These are phyloP conservation scores for Corythoichthys haematopterus DNA, from an alignment of 2,113 vertebrate genomes.

Conservation along the genomic window DNA sequence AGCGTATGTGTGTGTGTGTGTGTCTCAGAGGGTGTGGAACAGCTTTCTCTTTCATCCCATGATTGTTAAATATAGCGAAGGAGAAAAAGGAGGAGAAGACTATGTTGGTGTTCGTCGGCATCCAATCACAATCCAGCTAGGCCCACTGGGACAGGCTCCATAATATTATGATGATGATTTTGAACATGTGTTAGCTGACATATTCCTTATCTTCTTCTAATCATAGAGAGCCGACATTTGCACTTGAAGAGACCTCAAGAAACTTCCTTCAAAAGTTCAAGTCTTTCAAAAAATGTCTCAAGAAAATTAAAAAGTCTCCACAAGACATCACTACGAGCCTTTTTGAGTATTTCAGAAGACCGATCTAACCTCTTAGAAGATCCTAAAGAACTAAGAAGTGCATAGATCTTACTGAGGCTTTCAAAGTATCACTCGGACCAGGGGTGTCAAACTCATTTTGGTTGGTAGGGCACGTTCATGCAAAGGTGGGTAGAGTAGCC, in stretches of 20 bases:
- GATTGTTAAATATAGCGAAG: slow-evolving; percentile 24
- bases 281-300: too few species aligned
- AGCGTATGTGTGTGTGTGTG: slow-evolving; percentile 17
- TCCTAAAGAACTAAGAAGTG: too few species aligned
- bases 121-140: slow-evolving; percentile 3
- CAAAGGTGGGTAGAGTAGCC: too few species aligned
- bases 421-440: too few species aligned
- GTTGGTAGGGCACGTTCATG: too few species aligned
- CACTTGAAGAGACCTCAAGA: not conserved
- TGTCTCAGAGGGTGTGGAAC: slow-evolving; percentile 34
- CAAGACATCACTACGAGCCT: too few species aligned
- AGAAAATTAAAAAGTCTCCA: too few species aligned
- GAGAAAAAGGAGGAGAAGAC: slow-evolving; percentile 3
- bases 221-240: not conserved
- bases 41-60: slow-evolving; percentile 39
- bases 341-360: too few species aligned
- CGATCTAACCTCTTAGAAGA: not conserved
- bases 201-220: not conserved
- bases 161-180: not conserved
- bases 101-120: not conserved
- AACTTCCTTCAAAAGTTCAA: too few species aligned
- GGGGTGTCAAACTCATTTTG: too few species aligned
- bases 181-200: not conserved
- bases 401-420: too few species aligned
- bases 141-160: not conserved